A percentile compares a stretch with the other conserved stretches of the same genome.
These are phyloP conservation scores for Riparia riparia DNA, from an alignment of 2,113 vertebrate genomes.

Conservation along the genomic window DNA sequence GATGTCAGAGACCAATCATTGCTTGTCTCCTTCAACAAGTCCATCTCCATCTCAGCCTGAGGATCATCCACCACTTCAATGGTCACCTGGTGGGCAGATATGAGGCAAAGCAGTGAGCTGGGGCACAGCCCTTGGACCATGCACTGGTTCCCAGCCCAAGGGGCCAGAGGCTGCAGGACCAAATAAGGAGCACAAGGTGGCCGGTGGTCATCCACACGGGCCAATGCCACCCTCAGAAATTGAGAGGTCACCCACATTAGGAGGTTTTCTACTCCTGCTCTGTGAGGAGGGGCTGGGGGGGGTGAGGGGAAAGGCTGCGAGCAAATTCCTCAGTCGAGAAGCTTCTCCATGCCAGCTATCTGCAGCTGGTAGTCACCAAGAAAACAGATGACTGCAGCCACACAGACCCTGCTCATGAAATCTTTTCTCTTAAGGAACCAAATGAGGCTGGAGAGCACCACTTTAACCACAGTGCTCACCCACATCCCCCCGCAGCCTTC, in stretches of 20 bases:
- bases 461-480: accelerated
- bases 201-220: background rate
- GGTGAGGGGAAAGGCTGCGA: background rate
- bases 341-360: background rate
- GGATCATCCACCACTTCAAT: constrained; percentile 89
- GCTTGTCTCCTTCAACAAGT: constrained; percentile 82
- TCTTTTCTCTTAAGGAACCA: background rate
- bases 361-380: background rate
- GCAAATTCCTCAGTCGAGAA: background rate
- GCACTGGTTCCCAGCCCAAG: background rate
- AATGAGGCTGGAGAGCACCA: background rate
- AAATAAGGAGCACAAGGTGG: accelerated
- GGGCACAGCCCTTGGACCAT: background rate
- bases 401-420: accelerated
- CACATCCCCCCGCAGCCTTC: accelerated
- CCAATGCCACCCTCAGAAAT: background rate
- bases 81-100: constrained; percentile 80
- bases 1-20: constrained; percentile 82
- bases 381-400: background rate
- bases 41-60: constrained; percentile 89
- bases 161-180: background rate
- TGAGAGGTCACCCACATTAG: background rate
- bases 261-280: background rate
- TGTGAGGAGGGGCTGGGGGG: background rate
- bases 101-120: background rate